Percentiles rank a stretch among this genome's conserved stretches.
Conservation (phyloP, 2,113 vertebrate genomes). For the Ophthalmolycus amberensis region DNA sequence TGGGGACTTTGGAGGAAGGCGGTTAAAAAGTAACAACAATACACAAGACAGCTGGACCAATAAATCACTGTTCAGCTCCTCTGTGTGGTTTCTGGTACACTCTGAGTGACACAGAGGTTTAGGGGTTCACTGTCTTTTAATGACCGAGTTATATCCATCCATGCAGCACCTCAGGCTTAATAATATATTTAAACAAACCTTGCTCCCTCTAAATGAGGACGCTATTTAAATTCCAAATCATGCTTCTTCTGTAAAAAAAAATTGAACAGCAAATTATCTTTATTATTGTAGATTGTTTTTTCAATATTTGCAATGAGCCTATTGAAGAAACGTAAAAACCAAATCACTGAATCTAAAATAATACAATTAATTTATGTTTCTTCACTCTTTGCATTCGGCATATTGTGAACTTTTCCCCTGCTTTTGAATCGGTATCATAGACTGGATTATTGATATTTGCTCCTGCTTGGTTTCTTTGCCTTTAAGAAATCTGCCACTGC, state of each 20-base stretch:
- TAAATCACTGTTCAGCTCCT: slow-evolving; percentile 55
- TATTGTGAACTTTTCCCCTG: slow-evolving; percentile 15
- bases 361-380: not conserved
- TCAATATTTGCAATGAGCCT: not conserved
- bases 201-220: not conserved
- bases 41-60: slow-evolving; percentile 55
- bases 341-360: not conserved
- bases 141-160: not conserved
- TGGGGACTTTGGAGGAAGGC: slow-evolving; percentile 59
- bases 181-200: not conserved
- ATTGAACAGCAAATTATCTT: not conserved
- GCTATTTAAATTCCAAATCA: not conserved
- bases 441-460: not conserved
- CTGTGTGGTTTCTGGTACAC: slow-evolving; percentile 1
- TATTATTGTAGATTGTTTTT: not conserved
- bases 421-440: not conserved
- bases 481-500: slow-evolving; percentile 41
- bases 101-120: slow-evolving; percentile 12
- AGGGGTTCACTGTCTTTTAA: slow-evolving; percentile 1
- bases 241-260: not conserved
- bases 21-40: slow-evolving; percentile 56
- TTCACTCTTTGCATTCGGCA: not conserved
- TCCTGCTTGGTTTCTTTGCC: not conserved
- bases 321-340: not conserved
- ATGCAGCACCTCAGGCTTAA: slow-evolving; percentile 8